These are phyloP conservation scores for Molossus alvarezi DNA, from an alignment of 2,797 vertebrate species.

Conservation along the genomic window DNA sequence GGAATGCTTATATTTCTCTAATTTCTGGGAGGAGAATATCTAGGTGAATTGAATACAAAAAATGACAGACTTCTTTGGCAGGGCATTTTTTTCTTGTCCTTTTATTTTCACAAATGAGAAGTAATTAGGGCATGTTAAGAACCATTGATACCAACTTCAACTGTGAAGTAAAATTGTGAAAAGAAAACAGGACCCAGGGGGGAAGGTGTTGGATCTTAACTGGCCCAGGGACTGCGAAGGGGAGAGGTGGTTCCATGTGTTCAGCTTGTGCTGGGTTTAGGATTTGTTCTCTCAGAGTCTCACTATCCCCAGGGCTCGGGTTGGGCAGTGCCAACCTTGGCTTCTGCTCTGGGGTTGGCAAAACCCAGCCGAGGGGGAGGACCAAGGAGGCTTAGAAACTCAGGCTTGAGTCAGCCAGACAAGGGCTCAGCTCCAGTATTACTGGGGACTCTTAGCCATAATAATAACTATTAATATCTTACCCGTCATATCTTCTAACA, in stretches of 20 bases:
- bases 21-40: background rate
- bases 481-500: background rate
- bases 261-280: background rate
- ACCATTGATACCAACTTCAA: constrained; percentile 51
- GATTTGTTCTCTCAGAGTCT: background rate
- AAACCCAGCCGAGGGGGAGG: background rate
- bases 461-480: background rate
- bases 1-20: constrained; percentile 39
- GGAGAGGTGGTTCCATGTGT: background rate
- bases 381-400: background rate
- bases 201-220: constrained; percentile 60
- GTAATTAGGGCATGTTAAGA: constrained; percentile 75
- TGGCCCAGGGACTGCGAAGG: background rate
- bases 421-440: background rate
- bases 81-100: constrained; percentile 34
- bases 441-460: background rate
- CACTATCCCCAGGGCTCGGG: rapidly evolving
- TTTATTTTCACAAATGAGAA: constrained; percentile 67
- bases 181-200: constrained; percentile 19
- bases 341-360: background rate
- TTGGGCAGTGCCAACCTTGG: rapidly evolving
- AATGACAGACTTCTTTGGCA: background rate
- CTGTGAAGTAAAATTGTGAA: constrained; percentile 72
- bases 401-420: background rate
- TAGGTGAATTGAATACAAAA: background rate